A percentile compares a stretch with the other conserved stretches of the same genome.
Evolutionary conservation across 1,140 invertebrate species (phyloP).

Genomic region (Chironomus striatipennis): DNA sequence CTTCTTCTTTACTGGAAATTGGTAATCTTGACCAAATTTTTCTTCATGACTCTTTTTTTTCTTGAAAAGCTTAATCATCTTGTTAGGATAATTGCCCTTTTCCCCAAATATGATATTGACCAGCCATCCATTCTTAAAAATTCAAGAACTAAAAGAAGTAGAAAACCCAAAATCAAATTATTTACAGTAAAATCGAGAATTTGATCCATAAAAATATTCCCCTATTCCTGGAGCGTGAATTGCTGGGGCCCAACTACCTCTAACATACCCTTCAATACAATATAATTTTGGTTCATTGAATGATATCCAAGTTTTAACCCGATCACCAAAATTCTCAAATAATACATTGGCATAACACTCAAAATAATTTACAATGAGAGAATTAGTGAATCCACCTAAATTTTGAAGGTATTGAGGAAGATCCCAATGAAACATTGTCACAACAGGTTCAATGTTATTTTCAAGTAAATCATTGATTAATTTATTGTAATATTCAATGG

Average conservation of each 20-base stretch:
- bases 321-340: constrained; percentile 39
- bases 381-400: constrained; percentile 47
- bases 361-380: constrained; percentile 43
- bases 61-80: constrained; percentile 32
- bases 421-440: constrained; percentile 49
- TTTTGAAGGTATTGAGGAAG: constrained; percentile 43
- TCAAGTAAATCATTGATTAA: constrained; percentile 44
- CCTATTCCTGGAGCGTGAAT: constrained; percentile 35
- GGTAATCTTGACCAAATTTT: constrained; percentile 45
- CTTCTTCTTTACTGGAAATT: constrained; percentile 41
- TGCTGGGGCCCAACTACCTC: constrained; percentile 35
- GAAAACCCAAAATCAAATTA: not conserved
- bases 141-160: too few species aligned
- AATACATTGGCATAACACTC: constrained; percentile 35
- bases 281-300: constrained; percentile 42
- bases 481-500: constrained; percentile 47
- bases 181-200: constrained; percentile 34
- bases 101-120: constrained; percentile 50
- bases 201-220: constrained; percentile 41
- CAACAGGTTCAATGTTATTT: constrained; percentile 41
- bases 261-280: constrained; percentile 40
- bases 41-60: constrained; percentile 46
- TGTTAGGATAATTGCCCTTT: constrained; percentile 39
- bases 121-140: constrained; percentile 47
- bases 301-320: constrained; percentile 42